These are phyloP conservation scores for Protonibea diacanthus DNA, from an alignment of 2,797 vertebrate species.

Conservation along the genomic window DNA sequence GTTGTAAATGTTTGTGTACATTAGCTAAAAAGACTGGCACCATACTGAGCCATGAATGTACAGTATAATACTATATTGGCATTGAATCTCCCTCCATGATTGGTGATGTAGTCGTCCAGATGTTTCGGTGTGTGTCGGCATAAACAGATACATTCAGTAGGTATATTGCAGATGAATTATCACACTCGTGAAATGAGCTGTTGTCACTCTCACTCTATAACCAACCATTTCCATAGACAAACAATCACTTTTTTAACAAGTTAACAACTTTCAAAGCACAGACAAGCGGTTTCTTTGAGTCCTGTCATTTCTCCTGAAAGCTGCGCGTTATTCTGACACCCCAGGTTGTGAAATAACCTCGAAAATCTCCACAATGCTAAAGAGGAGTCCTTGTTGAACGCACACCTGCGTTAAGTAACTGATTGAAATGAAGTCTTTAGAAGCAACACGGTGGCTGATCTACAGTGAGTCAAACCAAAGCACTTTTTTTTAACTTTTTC, in stretches of 20 bases:
- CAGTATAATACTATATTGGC: constrained; percentile 61
- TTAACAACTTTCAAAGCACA: constrained; percentile 40
- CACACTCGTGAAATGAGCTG: constrained; percentile 45
- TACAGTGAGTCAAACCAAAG: constrained; percentile 58
- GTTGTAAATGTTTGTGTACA: constrained; percentile 76
- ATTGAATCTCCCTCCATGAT: constrained; percentile 48
- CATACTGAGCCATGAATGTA: constrained; percentile 78
- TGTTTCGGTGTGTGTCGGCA: constrained; percentile 61
- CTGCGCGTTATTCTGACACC: constrained; percentile 8
- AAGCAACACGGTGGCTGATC: constrained; percentile 15
- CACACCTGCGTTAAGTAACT: constrained; percentile 12
- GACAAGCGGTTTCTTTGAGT: constrained; percentile 2
- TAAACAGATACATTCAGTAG: constrained; percentile 40
- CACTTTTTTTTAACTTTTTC: constrained; percentile 26
- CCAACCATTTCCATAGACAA: constrained; percentile 20
- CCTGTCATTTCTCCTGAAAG: constrained; percentile 11
- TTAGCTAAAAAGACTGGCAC: constrained; percentile 67
- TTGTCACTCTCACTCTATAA: constrained; percentile 34
- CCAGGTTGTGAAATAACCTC: constrained; percentile 12
- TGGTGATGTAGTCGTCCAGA: constrained; percentile 71
- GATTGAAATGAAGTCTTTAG: constrained; percentile 21
- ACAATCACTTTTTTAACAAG: constrained; percentile 3
- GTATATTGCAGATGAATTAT: constrained; percentile 31
- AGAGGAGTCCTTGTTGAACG: constrained; percentile 40
- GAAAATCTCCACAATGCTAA: constrained; percentile 8